phyloP scores from a whole-genome alignment of 2,113 vertebrate species.

The Proteles cristata region DNA sequence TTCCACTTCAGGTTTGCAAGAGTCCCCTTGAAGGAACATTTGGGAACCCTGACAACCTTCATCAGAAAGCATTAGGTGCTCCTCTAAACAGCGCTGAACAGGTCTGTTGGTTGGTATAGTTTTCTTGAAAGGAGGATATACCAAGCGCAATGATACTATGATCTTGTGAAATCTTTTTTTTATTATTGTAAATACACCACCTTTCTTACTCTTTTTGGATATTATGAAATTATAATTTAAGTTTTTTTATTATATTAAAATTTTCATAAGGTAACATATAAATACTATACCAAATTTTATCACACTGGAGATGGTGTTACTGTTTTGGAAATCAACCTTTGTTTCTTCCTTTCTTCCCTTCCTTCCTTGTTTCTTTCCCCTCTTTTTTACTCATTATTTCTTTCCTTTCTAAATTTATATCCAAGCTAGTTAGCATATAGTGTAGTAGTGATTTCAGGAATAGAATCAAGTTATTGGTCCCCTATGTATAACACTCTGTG shows the following conservation, averaged over 20 bases:
- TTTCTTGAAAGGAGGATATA: neutral
- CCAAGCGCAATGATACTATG: neutral
- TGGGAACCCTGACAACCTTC: neutral
- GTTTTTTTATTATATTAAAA: neutral
- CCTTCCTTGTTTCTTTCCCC: no score
- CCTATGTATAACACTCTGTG: no score
- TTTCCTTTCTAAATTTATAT: no score
- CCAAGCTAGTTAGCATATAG: no score
- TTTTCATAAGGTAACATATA: neutral
- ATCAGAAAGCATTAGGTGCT: neutral
- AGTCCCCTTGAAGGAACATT: neutral
- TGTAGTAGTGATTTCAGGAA: no score
- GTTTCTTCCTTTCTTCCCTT: no score
- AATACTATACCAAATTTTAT: neutral
- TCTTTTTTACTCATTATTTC: no score
- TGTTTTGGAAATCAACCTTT: neutral
- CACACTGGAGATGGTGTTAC: neutral
- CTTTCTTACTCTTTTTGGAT: neutral
- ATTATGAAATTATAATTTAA: conserved; percentile 6
- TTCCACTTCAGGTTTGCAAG: neutral
- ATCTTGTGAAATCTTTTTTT: neutral
- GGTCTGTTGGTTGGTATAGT: neutral
- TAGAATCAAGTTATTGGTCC: no score
- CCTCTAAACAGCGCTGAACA: neutral
- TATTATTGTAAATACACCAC: neutral